Conservation (phyloP, 2,797 vertebrate species). For the Moxostoma hubbsi region DNA sequence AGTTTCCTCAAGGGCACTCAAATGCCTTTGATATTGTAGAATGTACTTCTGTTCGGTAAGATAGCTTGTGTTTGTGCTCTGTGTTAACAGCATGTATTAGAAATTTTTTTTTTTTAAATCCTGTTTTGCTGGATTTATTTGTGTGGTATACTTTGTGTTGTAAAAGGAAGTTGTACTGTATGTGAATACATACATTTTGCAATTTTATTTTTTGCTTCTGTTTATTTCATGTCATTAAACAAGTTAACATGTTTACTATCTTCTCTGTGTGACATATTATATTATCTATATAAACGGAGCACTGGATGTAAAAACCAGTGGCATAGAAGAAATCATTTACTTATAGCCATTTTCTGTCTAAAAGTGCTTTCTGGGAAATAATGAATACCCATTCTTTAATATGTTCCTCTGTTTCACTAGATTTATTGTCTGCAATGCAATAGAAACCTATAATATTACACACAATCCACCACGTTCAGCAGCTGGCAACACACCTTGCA, state of each 20-base stretch:
- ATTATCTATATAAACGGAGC: neutral
- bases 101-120: neutral
- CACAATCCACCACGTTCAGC: too few relatives aligned
- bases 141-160: neutral
- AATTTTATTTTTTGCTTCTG: neutral
- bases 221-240: conserved; percentile 7
- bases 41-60: neutral
- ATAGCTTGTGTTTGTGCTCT: neutral
- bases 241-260: neutral
- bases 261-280: neutral
- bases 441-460: too few relatives aligned
- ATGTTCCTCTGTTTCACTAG: neutral
- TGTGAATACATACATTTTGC: conserved; percentile 1
- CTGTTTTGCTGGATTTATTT: neutral
- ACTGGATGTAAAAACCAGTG: neutral
- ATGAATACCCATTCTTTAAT: neutral
- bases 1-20: neutral
- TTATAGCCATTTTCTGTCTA: neutral
- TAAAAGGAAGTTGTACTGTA: neutral
- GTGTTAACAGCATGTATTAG: neutral
- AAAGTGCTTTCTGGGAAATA: neutral
- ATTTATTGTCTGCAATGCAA: too few relatives aligned
- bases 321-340: neutral
- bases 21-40: neutral
- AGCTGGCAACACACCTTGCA: too few relatives aligned